Base-by-base conservation (phyloP, 2,797 vertebrate genomes). In the Platyrinchus mystaceus region DNA sequence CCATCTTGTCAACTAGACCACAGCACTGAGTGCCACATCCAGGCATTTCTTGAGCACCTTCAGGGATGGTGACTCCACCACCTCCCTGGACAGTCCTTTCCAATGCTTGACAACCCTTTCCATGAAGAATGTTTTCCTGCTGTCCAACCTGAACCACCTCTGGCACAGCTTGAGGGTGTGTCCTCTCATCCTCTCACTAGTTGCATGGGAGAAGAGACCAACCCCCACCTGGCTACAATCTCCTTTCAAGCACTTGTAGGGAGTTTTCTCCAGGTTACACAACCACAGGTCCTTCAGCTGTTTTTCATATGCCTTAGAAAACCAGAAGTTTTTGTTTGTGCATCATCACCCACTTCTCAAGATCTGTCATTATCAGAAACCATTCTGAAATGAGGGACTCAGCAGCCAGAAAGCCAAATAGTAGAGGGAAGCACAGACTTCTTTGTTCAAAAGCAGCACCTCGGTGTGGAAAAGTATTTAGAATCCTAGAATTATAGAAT, bases 111-210 rank as follows among this genome's bases (percentile, higher is more conserved):
- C 28, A 14, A 32, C 9, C 5, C 10, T 37, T 47, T 39, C 41
- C 10, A 27, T 10, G 10, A 46, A 46, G 10, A 66, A 46, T 32
- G 21, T 56, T 15, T 39, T 56, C 22, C 39, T 32, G 10, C 28
- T 26, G 9, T 26, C 21, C 47, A 30, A 3, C 27, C 15, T 46
- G 21, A 58, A 26, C 3, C 21, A 27, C 10, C 4, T 7, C 17
- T 4, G 2, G 8, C 63, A 44, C 9, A 43, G 10, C 39, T n/a
- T 47, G n/a, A 66, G 23, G n/a, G 24, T 27, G 8, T 16, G 9
- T 52, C 24, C 21, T 14, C n/a, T 34, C 0, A 0, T 52, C 4
- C 26, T 70, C 14, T 30, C 71, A 19, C 20, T 56, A 21, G 10
- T 22, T 44, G 21, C 12, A 10, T 27, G 7, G 18, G 9, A 58